Evolutionary conservation across 2,113 vertebrate species (phyloP).

Genomic region (Tichodroma muraria): DNA sequence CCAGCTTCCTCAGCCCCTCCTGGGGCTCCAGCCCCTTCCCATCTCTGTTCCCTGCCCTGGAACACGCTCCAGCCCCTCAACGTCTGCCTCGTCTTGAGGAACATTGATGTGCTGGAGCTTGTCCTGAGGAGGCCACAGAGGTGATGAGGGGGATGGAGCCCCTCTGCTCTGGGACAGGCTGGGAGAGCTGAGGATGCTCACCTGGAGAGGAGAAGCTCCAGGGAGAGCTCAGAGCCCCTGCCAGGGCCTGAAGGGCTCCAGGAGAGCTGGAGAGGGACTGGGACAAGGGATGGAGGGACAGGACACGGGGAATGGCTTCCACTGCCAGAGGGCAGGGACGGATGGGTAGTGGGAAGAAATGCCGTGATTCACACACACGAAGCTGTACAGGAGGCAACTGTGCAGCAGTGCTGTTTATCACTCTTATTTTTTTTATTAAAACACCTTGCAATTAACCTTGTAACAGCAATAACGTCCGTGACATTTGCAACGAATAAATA

Average conservation of each 20-base stretch:
- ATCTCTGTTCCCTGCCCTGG: background rate
- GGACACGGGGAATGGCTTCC: background rate
- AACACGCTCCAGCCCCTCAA: background rate
- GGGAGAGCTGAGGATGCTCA: rapidly evolving
- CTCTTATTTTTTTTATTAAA: background rate
- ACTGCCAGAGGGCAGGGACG: rapidly evolving
- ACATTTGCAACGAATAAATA: too few relatives aligned
- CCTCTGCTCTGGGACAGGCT: background rate
- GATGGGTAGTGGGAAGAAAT: background rate
- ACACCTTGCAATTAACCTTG: background rate
- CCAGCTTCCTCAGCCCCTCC: background rate
- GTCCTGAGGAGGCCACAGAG: background rate
- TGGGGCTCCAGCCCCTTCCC: background rate
- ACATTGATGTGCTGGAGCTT: background rate
- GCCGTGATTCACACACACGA: background rate
- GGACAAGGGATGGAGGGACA: background rate
- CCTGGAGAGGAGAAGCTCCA: background rate
- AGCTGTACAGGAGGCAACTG: background rate
- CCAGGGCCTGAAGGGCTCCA: background rate
- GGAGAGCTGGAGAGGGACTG: background rate
- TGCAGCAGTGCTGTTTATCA: background rate
- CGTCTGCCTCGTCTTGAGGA: rapidly evolving
- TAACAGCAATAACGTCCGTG: background rate
- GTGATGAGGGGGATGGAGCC: background rate
- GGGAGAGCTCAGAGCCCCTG: background rate